Percentiles rank a stretch among this genome's conserved stretches.
phyloP scores from a whole-genome alignment of 2,113 vertebrate species.

The Hippocampus barbouri region DNA sequence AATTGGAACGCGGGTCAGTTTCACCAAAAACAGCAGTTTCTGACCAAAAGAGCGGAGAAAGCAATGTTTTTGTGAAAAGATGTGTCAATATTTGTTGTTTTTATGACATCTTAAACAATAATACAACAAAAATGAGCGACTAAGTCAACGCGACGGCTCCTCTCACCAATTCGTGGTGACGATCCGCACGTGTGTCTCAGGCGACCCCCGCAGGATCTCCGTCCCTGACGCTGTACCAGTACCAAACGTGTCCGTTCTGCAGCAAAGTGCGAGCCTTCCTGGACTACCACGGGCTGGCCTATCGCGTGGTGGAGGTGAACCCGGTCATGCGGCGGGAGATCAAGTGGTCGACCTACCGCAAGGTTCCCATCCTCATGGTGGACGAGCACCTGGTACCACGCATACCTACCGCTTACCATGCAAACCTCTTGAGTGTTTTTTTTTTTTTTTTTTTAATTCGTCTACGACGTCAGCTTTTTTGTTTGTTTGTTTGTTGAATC shows the following conservation, averaged over 20 bases:
- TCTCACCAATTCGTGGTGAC: too few species aligned
- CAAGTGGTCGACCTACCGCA: constrained; percentile 93
- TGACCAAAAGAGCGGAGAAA: too few species aligned
- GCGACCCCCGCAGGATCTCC: not conserved
- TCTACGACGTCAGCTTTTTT: not conserved
- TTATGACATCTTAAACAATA: too few species aligned
- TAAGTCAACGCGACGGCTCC: not conserved
- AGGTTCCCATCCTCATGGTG: constrained; percentile 87
- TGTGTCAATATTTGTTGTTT: too few species aligned
- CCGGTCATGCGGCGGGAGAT: constrained; percentile 89
- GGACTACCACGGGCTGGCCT: constrained; percentile 86
- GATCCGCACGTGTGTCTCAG: constrained; percentile 30
- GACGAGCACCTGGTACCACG: constrained; percentile 52
- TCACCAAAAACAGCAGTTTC: too few species aligned
- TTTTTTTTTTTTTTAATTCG: too few species aligned
- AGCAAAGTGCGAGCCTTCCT: constrained; percentile 95
- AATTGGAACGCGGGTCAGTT: not conserved
- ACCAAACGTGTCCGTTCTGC: constrained; percentile 98
- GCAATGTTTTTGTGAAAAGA: too few species aligned
- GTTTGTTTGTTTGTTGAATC: not conserved
- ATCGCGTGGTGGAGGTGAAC: constrained; percentile 93
- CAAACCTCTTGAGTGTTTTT: not conserved
- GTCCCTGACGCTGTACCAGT: constrained; percentile 88
- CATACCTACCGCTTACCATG: not conserved
- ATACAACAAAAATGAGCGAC: not conserved